phyloP scores from a whole-genome alignment of 2,113 vertebrate genomes.

The Rhodinocichla rosea region DNA sequence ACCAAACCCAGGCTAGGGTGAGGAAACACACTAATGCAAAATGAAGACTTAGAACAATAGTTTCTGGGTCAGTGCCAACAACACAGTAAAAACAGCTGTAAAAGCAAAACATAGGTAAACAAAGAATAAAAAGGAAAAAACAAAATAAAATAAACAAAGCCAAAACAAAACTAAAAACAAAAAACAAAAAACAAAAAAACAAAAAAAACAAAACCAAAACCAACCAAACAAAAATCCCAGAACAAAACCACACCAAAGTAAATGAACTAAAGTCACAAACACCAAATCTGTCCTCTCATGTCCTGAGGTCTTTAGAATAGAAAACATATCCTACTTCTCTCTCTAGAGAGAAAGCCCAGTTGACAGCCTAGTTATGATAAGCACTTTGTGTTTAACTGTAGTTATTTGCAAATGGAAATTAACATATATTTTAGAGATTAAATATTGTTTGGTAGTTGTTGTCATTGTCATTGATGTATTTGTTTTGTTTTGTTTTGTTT shows the following conservation, averaged over 20 bases:
- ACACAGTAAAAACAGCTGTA: not conserved
- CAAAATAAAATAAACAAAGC: not conserved
- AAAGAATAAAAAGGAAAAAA: not conserved
- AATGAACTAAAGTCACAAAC: not conserved
- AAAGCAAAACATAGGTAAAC: not conserved
- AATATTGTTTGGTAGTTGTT: not conserved
- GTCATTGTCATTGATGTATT: not conserved
- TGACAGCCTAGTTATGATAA: not conserved
- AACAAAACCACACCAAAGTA: not conserved
- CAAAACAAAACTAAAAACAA: not conserved
- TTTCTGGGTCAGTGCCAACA: not conserved
- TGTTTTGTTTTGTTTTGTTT: not conserved
- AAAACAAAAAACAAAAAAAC: not conserved
- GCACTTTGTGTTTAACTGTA: not conserved
- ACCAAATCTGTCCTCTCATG: not conserved
- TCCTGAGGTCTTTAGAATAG: not conserved
- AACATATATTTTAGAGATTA: not conserved
- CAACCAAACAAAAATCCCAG: accelerated
- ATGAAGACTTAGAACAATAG: not conserved
- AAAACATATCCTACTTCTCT: not conserved
- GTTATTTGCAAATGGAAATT: not conserved
- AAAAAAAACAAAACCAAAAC: not conserved
- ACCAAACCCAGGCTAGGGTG: not conserved
- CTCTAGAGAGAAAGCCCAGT: not conserved
- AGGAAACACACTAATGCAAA: not conserved